Evolutionary conservation across 1,140 invertebrate species (phyloP), one percentile per base, ranked within the genome.

Genomic region (Cyphomyrmex costatus): DNA sequence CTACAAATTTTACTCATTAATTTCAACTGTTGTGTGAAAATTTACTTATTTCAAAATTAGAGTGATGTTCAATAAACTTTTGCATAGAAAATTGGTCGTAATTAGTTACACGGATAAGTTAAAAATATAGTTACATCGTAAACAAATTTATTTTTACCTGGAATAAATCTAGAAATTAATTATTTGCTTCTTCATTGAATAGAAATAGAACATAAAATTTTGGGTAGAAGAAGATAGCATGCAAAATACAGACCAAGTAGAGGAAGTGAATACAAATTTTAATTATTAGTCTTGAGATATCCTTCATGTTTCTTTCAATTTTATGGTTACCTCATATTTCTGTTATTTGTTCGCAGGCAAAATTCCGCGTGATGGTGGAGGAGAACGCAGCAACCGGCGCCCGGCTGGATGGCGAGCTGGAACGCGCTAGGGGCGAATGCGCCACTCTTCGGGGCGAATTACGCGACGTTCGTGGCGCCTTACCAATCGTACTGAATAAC

Each of bases 281-380:
- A 12, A 53, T 30, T 30, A 73, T 73, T 30, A 14, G 0, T 49
- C 0, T 27, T 36, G 24, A 19, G 10, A 51, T 16, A 21, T 8
- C 14, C 14, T 33, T 65, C 3, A 16, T n/a, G 1, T 33, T 12
- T 49, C 1, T 46, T 6, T 1, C 3, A 0, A 2, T 82, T 27
- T 42, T 49, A 36, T 14, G 27, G 5, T n/a, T 16, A 5, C 74
- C 6, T n/a, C n/a, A 12, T n/a, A 70, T 73, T 66, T 33, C 27
- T 46, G 2, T 36, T 16, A 12, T 82, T 68, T 78, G 12, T 74
- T 91, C 88, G 0, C 93, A 96, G 95, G 95, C 95, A 88, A 97
- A 97, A 95, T 97, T 97, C 93, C 96, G 96, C 92, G 96, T 96
- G 93, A 97, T 97, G 97, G 96, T 97, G 90, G 96, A 97, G 93